phyloP scores from a whole-genome alignment of 2,113 vertebrate genomes.

The Callionymus lyra region DNA sequence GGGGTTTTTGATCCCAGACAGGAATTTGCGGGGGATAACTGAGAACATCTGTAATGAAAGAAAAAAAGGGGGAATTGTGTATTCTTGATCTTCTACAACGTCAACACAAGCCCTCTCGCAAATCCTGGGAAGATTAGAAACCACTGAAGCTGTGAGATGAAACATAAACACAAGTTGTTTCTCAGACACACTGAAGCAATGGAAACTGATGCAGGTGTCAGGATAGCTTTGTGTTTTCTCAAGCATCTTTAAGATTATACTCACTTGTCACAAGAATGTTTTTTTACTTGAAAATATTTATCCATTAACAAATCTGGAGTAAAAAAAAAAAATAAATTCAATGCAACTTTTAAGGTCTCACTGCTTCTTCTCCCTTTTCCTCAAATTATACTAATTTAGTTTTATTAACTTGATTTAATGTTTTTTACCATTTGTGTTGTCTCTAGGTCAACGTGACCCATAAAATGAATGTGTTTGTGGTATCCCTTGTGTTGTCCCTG shows the following conservation, averaged over 20 bases:
- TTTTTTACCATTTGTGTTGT: too few relatives aligned
- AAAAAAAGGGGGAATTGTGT: conserved; percentile 20
- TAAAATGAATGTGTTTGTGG: too few relatives aligned
- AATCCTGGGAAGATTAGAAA: background rate
- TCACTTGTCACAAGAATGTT: too few relatives aligned
- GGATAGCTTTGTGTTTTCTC: background rate
- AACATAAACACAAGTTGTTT: conserved; percentile 5
- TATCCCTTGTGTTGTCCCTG: too few relatives aligned
- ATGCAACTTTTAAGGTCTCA: too few relatives aligned
- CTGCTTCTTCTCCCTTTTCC: too few relatives aligned
- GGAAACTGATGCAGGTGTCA: background rate
- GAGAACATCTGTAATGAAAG: conserved; percentile 81
- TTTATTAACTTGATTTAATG: too few relatives aligned
- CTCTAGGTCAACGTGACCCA: too few relatives aligned
- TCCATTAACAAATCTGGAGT: too few relatives aligned
- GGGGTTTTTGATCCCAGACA: conserved; percentile 80
- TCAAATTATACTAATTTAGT: too few relatives aligned
- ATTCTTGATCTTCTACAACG: conserved; percentile 1
- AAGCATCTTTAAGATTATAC: too few relatives aligned
- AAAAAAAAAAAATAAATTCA: too few relatives aligned
- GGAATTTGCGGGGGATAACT: conserved; percentile 79
- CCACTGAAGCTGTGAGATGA: background rate
- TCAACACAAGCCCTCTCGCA: conserved; percentile 3
- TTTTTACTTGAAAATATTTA: background rate
- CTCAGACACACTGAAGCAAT: background rate